phyloP scores from a whole-genome alignment of 2,113 vertebrate genomes.

The Herpailurus yagouaroundi region DNA sequence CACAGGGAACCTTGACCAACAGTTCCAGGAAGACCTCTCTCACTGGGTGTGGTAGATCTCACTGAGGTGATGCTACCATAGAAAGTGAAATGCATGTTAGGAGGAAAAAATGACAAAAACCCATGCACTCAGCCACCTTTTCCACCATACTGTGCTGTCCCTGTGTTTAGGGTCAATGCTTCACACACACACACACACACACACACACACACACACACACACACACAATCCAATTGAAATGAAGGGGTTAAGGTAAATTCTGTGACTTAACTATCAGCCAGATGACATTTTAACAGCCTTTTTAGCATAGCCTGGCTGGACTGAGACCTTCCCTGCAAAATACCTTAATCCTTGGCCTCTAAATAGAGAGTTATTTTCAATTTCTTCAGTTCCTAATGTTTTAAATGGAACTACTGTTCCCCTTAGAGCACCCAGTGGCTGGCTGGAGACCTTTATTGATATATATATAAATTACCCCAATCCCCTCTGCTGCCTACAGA shows the following conservation, averaged over 20 bases:
- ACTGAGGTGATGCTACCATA: neutral
- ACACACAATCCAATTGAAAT: neutral
- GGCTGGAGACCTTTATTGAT: constrained; percentile 89
- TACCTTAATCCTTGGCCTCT: constrained; percentile 89
- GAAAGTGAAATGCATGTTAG: neutral
- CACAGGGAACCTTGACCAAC: neutral
- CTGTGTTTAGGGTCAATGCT: neutral
- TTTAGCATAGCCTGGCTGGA: constrained; percentile 88
- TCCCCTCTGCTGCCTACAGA: constrained; percentile 88
- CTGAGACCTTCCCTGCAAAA: constrained; percentile 87
- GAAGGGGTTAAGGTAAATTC: constrained; percentile 82
- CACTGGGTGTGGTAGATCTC: neutral
- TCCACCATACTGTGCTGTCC: neutral
- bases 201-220: neutral
- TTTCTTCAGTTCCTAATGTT: constrained; percentile 89
- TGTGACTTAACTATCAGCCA: constrained; percentile 85
- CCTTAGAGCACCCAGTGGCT: constrained; percentile 88
- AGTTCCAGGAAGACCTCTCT: neutral
- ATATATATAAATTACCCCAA: constrained; percentile 89
- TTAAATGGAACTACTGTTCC: constrained; percentile 90
- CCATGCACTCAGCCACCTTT: neutral
- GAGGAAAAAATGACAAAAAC: neutral
- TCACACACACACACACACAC: neutral
- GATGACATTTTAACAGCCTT: constrained; percentile 90
- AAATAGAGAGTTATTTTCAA: constrained; percentile 92